These are phyloP conservation scores for Chymomyza amoena DNA, from an alignment of 2,888 invertebrate species.

Conservation along the genomic window DNA sequence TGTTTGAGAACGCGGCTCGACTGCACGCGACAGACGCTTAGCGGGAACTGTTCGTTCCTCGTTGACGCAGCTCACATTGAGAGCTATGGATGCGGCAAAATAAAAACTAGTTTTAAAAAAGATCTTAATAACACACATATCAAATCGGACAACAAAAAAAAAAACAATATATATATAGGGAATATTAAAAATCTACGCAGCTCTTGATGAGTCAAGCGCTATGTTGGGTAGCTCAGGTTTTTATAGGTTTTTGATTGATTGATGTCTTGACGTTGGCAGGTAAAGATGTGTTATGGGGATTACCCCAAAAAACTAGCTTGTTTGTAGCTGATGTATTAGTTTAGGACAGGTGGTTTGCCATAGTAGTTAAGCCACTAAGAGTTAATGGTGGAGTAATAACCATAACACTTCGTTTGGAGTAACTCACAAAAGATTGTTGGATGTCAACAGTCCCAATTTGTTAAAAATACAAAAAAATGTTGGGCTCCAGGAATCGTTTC, in stretches of 20 bases:
- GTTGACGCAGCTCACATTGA: constrained; percentile 33
- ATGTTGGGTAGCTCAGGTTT: constrained; percentile 44
- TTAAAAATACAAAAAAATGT: too few species aligned
- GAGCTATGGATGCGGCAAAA: constrained; percentile 31
- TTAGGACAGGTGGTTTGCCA: neutral
- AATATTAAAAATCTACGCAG: constrained; percentile 45
- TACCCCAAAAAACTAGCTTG: constrained; percentile 4
- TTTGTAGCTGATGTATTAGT: neutral
- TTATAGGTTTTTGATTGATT: constrained; percentile 34
- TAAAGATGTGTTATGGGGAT: constrained; percentile 32
- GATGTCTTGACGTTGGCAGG: neutral
- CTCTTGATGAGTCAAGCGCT: constrained; percentile 50
- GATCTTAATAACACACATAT: neutral
- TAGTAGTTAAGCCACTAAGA: too few species aligned
- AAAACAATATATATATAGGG: neutral
- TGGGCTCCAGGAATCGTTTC: too few species aligned
- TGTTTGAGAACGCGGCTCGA: constrained; percentile 27
- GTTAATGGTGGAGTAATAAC: too few species aligned
- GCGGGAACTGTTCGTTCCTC: constrained; percentile 44
- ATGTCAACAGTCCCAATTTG: too few species aligned
- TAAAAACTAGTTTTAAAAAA: constrained; percentile 52
- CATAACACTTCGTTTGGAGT: too few species aligned
- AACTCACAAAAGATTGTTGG: too few species aligned
- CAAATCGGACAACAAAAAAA: neutral
- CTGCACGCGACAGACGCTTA: constrained; percentile 54